phyloP scores from a whole-genome alignment of 2,113 vertebrate species.

The Zingel zingel region DNA sequence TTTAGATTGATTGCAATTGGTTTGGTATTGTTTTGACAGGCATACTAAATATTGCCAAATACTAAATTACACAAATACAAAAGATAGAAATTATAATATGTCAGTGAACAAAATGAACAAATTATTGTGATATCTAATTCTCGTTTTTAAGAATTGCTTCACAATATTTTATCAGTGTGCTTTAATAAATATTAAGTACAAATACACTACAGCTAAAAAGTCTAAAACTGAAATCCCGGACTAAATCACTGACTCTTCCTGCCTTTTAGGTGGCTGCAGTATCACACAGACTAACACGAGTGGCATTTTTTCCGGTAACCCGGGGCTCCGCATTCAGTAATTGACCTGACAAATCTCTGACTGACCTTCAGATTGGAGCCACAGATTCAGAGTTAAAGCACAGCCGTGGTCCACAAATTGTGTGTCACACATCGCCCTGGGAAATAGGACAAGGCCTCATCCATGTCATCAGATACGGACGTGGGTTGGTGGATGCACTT shows the following conservation, averaged over 20 bases:
- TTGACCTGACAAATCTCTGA: conserved; percentile 47
- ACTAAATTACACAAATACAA: neutral
- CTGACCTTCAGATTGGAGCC: conserved; percentile 58
- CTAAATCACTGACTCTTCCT: neutral
- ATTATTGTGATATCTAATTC: neutral
- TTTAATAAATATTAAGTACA: neutral
- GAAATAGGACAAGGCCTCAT: conserved; percentile 73
- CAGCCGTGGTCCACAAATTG: conserved; percentile 44
- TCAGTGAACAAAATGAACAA: neutral
- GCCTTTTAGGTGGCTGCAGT: conserved; percentile 3
- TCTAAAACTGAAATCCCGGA: neutral
- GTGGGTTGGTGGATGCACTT: conserved; percentile 56
- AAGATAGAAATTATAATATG: neutral
- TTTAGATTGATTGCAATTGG: neutral
- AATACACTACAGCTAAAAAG: neutral
- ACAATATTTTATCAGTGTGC: no score
- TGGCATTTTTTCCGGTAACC: conserved; percentile 29
- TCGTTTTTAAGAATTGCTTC: neutral
- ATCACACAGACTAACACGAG: neutral
- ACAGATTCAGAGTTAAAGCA: conserved; percentile 66
- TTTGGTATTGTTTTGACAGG: neutral
- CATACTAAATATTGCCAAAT: neutral
- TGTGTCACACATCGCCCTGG: conserved; percentile 73
- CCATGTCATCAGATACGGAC: conserved; percentile 64
- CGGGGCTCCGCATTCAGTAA: conserved; percentile 32